Base-by-base conservation (phyloP, 2,113 vertebrate species). In the Myxocyprinus asiaticus region DNA sequence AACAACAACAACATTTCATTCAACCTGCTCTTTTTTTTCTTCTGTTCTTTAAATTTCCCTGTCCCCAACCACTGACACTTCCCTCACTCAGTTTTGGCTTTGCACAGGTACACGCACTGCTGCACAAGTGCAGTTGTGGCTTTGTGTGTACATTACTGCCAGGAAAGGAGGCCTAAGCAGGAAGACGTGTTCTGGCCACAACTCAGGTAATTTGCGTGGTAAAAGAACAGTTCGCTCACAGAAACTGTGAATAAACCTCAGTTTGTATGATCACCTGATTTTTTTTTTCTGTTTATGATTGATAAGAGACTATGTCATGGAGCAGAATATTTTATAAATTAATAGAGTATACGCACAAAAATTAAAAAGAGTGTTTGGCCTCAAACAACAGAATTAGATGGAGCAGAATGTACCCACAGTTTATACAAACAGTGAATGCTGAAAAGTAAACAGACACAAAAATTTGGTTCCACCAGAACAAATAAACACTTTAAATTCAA, bases 181-280 rank as follows among this genome's bases (percentile, higher is more conserved):
- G 82, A 84, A 84, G 66, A 78, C 22, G 22, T 59, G 61, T 63
- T 51, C n/a, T 22, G 42, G 78, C 83, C 79, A 62, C 83, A 76
- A 79, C 74, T 63, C 83, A 82, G 83, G 83, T 84, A 71, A 82
- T 50, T 50, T 58, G 81, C 8, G 12, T 78, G 70, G 77, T 55
- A 67, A 64, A 53, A 17, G 47, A n/a, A n/a, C n/a, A n/a, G n/a
- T 4, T 7, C n/a, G 4, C 33, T 6, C 44, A 33, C 9, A 33
- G 65, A 62, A 72, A 67, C 10, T 50, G 8, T 48, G 48, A 63
- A 68, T 66, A 75, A 50, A 69, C 70, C 63, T 75, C 22, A 53
- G 9, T 55, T 63, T 8, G 42, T 47, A 45, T 2, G 1, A 17
- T 45, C 55, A 74, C 61, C 1, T 63, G 22, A 33, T 33, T 33